Evolutionary conservation across 2,113 vertebrate genomes (phyloP), one percentile per base, ranked within the genome.

Genomic region (Gracilinanus agilis): DNA sequence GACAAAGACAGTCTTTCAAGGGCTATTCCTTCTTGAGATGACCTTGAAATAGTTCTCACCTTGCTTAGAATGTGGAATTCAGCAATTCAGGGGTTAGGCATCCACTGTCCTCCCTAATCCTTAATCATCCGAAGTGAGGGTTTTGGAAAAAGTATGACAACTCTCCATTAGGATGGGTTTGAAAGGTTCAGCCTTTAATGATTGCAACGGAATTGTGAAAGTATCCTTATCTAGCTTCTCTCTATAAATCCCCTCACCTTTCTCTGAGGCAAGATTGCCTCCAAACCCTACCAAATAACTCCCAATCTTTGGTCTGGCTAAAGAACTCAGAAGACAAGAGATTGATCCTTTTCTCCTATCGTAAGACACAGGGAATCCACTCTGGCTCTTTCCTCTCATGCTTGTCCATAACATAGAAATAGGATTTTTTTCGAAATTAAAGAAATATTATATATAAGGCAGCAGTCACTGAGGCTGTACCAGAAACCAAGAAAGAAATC

Each of bases 231-330:
- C 49, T 96, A 90, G 11, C 24, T 91, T 95, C 40, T 54, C 27
- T n/a, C 34, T 54, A 1, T 29, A 27, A 10, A 1, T 29, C 90
- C 91, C 83, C 7, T 93, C 21, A 4, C 16, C 29, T 25, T 27
- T 83, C 23, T 91, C 44, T 88, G 67, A n/a, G 58, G 54, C n/a
- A 90, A 56, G 53, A 34, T 94, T 95, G 13, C 54, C 67, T 25
- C 67, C 67, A 44, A 92, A 23, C 55, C 44, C 25, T 75, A 53
- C 56, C 88, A 13, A 56, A 34, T 21, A 16, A 75, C 67, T 75
- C 44, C 49, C 94, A 91, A 53, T 90, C 53, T 88, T 44, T 61
- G 44, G 55, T 95, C 75, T 40, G 2, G 54, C 90, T 92, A 34
- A 92, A 89, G 90, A 83, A 34, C n/a, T 90, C n/a, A 27, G 3